Evolutionary conservation across 2,888 invertebrate species (phyloP).

Genomic region (Magallana nippona): DNA sequence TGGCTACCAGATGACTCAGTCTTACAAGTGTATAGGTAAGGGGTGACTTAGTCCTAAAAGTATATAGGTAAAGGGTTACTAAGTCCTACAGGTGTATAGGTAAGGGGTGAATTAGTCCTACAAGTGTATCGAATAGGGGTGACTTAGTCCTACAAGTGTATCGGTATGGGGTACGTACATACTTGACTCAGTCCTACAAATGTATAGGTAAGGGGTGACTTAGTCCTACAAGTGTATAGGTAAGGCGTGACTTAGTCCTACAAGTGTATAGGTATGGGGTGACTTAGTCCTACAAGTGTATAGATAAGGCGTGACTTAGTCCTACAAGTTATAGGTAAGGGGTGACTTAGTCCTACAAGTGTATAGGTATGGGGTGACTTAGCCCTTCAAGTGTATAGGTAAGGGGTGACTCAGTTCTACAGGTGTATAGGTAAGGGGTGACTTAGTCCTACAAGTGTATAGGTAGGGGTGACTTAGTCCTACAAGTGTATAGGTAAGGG

Average conservation of each 20-base stretch:
- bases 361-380: conserved; percentile 41
- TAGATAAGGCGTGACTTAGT: too few relatives aligned
- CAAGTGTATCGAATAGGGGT: too few relatives aligned
- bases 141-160: too few relatives aligned
- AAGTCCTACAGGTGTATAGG: not conserved
- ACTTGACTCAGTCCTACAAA: too few relatives aligned
- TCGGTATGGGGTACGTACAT: too few relatives aligned
- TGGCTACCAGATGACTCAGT: conserved; percentile 36
- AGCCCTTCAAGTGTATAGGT: too few relatives aligned
- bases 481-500: conserved; percentile 46
- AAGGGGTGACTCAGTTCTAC: too few relatives aligned
- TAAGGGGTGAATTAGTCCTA: not conserved
- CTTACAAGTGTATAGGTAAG: conserved; percentile 48
- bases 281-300: not conserved
- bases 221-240: not conserved
- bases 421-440: too few relatives aligned
- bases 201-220: too few relatives aligned
- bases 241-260: not conserved
- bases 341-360: conserved; percentile 36
- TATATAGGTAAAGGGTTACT: conserved; percentile 43
- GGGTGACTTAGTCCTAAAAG: conserved; percentile 21
- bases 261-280: conserved; percentile 49
- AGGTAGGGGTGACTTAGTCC: not conserved
- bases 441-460: not conserved
- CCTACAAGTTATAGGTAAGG: not conserved